phyloP scores from a whole-genome alignment of 2,113 vertebrate species.

The Anser cygnoides region DNA sequence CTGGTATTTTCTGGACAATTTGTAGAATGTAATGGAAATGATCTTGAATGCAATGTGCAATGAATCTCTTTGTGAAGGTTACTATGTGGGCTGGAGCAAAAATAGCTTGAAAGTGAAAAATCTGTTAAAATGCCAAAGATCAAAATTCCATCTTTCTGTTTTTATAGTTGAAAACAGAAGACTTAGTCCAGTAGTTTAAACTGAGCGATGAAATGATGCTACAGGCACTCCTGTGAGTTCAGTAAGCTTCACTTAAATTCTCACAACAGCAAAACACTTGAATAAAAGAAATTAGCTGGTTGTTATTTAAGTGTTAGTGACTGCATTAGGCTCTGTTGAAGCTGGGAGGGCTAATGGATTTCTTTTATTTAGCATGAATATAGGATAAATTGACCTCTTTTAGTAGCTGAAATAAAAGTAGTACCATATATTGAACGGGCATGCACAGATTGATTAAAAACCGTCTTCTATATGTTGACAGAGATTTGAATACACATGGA shows the following conservation, averaged over 20 bases:
- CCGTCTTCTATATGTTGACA: neutral
- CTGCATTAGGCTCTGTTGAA: neutral
- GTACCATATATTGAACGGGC: neutral
- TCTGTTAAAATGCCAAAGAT: neutral
- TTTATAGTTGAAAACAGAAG: neutral
- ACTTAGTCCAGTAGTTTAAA: neutral
- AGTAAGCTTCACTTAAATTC: neutral
- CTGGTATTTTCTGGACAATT: neutral
- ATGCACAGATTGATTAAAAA: neutral
- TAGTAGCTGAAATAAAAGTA: neutral
- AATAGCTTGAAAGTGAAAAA: neutral
- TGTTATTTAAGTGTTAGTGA: neutral
- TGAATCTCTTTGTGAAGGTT: neutral
- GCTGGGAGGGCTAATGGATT: neutral
- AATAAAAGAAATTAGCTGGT: neutral
- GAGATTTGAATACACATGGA: neutral
- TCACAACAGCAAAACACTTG: neutral
- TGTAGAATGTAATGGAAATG: neutral
- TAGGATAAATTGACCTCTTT: neutral
- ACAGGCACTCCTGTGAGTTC: neutral
- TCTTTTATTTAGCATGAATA: neutral
- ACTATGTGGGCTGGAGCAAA: neutral
- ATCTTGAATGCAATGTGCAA: neutral
- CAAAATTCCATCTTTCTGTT: neutral
- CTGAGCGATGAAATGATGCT: neutral